Conservation (phyloP, 2,113 vertebrate genomes). For the Salvator merianae region DNA sequence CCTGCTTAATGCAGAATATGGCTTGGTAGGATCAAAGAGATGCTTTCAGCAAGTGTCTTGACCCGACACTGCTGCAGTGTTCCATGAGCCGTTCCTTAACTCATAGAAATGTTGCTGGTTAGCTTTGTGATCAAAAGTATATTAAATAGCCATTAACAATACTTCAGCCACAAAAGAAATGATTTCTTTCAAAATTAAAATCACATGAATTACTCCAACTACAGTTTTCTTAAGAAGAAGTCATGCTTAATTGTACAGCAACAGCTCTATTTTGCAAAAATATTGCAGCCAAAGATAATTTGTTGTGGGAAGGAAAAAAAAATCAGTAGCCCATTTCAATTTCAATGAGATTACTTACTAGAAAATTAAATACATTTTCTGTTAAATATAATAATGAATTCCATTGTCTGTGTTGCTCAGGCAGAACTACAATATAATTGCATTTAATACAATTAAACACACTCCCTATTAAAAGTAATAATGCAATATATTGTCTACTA, state of each 20-base stretch:
- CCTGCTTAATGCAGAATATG: no score
- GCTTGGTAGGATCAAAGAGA: no score
- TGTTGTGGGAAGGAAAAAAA: constrained; percentile 52
- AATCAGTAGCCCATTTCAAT: constrained; percentile 62
- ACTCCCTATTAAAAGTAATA: constrained; percentile 64
- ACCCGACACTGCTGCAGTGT: no score
- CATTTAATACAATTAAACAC: constrained; percentile 69
- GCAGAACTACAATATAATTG: constrained; percentile 66
- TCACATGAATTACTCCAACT: constrained; percentile 14
- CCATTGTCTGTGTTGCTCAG: constrained; percentile 61
- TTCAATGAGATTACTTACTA: constrained; percentile 64
- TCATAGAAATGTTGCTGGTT: not conserved
- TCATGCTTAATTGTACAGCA: constrained; percentile 59
- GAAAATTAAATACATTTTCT: constrained; percentile 76
- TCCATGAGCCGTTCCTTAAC: no score
- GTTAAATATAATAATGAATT: constrained; percentile 71
- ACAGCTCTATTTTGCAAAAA: constrained; percentile 61
- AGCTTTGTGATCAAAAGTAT: not conserved
- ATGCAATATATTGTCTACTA: constrained; percentile 55
- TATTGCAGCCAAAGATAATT: constrained; percentile 57
- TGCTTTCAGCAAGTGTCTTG: no score
- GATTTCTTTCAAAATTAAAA: constrained; percentile 49
- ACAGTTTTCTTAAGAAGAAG: constrained; percentile 49
- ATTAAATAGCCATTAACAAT: not conserved
- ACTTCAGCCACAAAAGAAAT: constrained; percentile 28